Evolutionary conservation across 2,888 invertebrate species (phyloP).

Genomic region (Phasia obesa): DNA sequence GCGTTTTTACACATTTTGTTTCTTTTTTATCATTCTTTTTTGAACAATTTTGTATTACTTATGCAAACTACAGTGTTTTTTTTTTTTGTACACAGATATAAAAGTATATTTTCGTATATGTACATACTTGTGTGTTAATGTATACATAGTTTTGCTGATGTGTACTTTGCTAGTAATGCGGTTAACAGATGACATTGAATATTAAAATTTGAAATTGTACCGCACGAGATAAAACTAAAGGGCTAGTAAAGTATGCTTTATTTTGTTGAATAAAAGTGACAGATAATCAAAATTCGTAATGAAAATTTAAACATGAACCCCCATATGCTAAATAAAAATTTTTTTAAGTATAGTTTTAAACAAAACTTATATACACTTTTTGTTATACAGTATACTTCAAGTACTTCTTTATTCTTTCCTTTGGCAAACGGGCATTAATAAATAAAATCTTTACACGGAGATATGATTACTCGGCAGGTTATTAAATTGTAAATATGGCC

Average conservation of each 20-base stretch:
- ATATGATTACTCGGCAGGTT: too few species aligned
- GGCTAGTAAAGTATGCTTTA: not conserved
- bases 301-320: too few species aligned
- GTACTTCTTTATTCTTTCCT: too few species aligned
- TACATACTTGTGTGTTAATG: conserved; percentile 9
- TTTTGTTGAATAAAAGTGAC: not conserved
- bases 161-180: conserved; percentile 35
- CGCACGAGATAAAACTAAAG: conserved; percentile 7
- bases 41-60: conserved; percentile 28
- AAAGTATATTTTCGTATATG: not conserved
- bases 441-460: too few species aligned
- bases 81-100: not conserved
- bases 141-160: conserved; percentile 46
- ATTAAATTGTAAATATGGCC: too few species aligned
- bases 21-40: not conserved
- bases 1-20: conserved; percentile 35
- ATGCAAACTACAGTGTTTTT: conserved; percentile 45
- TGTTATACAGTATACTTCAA: too few species aligned
- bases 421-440: too few species aligned
- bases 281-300: too few species aligned
- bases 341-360: too few species aligned
- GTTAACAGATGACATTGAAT: conserved; percentile 54
- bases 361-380: too few species aligned
- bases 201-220: conserved; percentile 4
- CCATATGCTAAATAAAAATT: too few species aligned